Base-by-base conservation (phyloP, 1,140 invertebrate genomes). In the Lasaia peninsularis region DNA sequence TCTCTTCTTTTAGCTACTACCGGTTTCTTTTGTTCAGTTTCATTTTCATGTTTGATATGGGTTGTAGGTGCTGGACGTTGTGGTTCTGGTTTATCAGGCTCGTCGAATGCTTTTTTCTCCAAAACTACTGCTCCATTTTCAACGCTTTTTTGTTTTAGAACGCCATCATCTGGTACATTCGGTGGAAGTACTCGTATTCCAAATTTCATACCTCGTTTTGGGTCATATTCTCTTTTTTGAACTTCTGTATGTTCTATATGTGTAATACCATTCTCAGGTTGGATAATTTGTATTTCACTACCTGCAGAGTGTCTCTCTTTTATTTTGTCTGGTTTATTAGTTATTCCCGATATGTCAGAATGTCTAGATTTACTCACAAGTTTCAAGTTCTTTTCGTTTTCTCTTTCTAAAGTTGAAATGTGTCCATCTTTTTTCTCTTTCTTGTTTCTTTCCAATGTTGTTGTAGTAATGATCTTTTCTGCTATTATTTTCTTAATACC, bases 171-270 rank as follows among this genome's bases (percentile, higher is more conserved):
- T 28, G 87, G 84, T n/a, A 90, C 78, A 51, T 89, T 90, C 0
- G 89, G 84, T 28, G 91, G 91, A 1, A 94, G 71, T 1, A 94
- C 94, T 65, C 92, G 90, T 54, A 94, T 92, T 1, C 94, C 94
- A 58, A 94, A 94, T 78, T 94, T 95, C 81, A 91, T 88, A 14
- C 85, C 90, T 66, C 86, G 80, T 69, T 91, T 91, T 1, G 86
- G 80, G 62, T 91, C 86, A 21, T 80, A 73, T 71, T 91, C 87
- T 60, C 76, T 75, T 62, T 83, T 89, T 63, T 88, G 80, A 3
- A 80, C 63, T 71, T 87, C 88, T 1, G 77, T 72, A 49, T 90
- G 86, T 60, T 88, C 85, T 63, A 88, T 71, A 56, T 85, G 75
- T 35, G 69, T 73, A 5, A 80, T 74, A 6, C 83, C 84, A 56